Percentiles rank a stretch among this genome's conserved stretches.
These are phyloP conservation scores for Stichopus chloronotus DNA, from an alignment of 35 echinoderm and acorn worm genomes.

Conservation along the genomic window DNA sequence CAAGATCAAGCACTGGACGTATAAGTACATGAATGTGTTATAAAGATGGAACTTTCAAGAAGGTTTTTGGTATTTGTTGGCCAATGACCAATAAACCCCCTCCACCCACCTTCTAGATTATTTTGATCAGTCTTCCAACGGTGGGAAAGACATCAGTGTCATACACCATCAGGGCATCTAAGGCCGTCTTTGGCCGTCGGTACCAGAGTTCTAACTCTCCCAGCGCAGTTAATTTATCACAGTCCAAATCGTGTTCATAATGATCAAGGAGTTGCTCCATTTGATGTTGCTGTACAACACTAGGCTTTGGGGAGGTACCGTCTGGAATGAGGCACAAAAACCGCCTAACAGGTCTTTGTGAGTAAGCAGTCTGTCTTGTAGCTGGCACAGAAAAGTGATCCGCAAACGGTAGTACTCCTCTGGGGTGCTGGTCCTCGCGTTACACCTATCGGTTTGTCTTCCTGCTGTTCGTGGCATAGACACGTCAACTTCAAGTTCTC, in stretches of 20 bases:
- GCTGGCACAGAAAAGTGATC: slow-evolving; percentile 24
- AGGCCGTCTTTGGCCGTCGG: neutral
- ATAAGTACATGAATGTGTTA: slow-evolving; percentile 16
- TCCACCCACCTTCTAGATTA: neutral
- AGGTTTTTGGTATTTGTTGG: slow-evolving; percentile 22
- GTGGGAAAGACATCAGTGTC: slow-evolving; percentile 22
- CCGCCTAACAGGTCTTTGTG: slow-evolving; percentile 37
- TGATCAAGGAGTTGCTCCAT: slow-evolving; percentile 22
- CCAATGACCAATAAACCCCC: too few relatives aligned
- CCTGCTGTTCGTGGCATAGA: slow-evolving; percentile 37
- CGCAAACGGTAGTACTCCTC: too few relatives aligned
- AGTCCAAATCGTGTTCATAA: slow-evolving; percentile 13
- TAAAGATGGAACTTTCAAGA: too few relatives aligned
- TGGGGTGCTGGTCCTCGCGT: too few relatives aligned
- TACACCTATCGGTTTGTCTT: slow-evolving; percentile 35
- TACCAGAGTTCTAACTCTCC: too few relatives aligned
- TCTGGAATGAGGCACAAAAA: too few relatives aligned
- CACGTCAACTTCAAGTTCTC: neutral
- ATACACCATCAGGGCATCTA: slow-evolving; percentile 38
- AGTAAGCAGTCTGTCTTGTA: slow-evolving; percentile 30
- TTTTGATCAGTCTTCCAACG: slow-evolving; percentile 11
- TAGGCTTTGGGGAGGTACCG: too few relatives aligned
- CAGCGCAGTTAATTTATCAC: slow-evolving; percentile 29
- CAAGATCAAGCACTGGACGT: neutral
- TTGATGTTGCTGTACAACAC: too few relatives aligned